Conservation (phyloP, 2,113 vertebrate species). For the Cyanistes caeruleus region DNA sequence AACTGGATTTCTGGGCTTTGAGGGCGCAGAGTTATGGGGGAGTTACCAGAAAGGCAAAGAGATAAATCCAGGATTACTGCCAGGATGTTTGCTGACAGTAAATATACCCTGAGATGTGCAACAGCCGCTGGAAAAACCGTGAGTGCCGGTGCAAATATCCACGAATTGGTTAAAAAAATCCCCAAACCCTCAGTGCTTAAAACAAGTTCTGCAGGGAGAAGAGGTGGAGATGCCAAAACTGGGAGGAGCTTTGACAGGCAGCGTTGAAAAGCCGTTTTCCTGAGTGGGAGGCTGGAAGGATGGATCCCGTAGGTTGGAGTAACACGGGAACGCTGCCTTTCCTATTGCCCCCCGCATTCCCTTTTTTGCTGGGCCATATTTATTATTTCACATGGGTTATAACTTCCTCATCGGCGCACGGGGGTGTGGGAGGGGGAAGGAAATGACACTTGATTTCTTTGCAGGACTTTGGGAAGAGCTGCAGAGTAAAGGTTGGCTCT, state of each 20-base stretch:
- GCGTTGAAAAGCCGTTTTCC: background rate
- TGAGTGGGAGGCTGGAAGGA: background rate
- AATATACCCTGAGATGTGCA: background rate
- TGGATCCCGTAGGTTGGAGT: background rate
- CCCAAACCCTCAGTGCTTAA: background rate
- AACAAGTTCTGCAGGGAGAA: background rate
- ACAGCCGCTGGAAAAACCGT: accelerated
- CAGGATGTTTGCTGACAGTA: background rate
- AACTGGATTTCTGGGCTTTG: background rate
- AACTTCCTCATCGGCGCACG: background rate
- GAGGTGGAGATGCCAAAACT: background rate
- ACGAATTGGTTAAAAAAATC: accelerated
- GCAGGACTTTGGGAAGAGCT: background rate
- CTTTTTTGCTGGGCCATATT: background rate
- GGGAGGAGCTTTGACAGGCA: background rate
- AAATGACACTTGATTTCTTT: background rate
- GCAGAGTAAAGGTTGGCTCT: background rate
- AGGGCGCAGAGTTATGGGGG: background rate
- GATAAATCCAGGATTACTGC: background rate
- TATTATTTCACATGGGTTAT: conserved; percentile 19
- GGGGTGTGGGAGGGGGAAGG: background rate
- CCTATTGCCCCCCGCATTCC: background rate
- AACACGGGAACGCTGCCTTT: background rate
- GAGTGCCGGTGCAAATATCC: background rate
- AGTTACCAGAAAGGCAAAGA: background rate